These are phyloP conservation scores for Unio pictorum DNA, from an alignment of 2,888 invertebrate genomes.

Conservation along the genomic window DNA sequence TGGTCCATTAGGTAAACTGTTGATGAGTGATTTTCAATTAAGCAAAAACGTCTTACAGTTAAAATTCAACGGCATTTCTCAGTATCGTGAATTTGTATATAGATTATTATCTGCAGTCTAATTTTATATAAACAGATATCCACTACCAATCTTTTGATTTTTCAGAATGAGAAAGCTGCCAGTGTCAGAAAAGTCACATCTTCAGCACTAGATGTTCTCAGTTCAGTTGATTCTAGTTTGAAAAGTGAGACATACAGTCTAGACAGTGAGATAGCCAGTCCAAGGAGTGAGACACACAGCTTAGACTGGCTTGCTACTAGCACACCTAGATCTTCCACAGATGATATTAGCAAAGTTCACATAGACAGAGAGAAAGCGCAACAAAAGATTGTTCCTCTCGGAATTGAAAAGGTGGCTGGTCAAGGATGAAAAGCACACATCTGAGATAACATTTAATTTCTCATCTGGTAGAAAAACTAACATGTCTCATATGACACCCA, in stretches of 20 bases:
- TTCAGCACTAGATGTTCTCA: slow-evolving; percentile 51
- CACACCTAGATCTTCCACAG: slow-evolving; percentile 31
- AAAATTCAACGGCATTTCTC: no score
- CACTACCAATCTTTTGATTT: slow-evolving; percentile 9
- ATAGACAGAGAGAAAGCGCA: slow-evolving; percentile 18
- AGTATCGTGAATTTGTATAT: no score
- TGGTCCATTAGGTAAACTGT: no score
- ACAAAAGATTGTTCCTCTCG: slow-evolving; percentile 7
- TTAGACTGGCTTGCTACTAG: slow-evolving; percentile 35
- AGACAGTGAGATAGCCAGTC: slow-evolving; percentile 3
- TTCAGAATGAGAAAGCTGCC: slow-evolving; percentile 51
- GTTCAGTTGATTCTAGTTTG: slow-evolving; percentile 47
- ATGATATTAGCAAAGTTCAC: slow-evolving; percentile 16
- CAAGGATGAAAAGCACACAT: slow-evolving; percentile 28
- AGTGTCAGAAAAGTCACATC: slow-evolving; percentile 54
- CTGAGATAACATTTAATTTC: slow-evolving; percentile 26
- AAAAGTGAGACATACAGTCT: slow-evolving; percentile 22
- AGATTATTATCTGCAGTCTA: no score
- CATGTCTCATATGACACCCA: slow-evolving; percentile 4
- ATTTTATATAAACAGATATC: no score
- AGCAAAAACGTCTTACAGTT: no score
- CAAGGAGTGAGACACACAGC: slow-evolving; percentile 11
- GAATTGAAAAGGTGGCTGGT: slow-evolving; percentile 8
- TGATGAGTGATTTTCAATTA: no score
- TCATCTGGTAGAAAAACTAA: slow-evolving; percentile 18